These are phyloP conservation scores for Neoarius graeffei DNA, from an alignment of 2,113 vertebrate genomes.

Conservation along the genomic window DNA sequence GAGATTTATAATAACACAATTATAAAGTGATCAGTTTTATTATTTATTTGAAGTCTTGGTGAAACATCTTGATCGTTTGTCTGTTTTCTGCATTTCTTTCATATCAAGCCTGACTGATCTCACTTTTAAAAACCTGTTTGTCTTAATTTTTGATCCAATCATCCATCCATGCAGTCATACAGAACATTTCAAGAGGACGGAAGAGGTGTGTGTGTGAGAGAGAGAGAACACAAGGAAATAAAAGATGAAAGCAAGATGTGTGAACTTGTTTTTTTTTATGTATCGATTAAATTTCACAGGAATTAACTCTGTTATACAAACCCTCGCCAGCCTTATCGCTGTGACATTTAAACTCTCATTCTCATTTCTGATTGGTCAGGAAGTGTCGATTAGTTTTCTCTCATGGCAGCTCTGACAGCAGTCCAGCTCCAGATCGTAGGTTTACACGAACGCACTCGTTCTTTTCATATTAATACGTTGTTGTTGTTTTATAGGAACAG, in stretches of 20 bases:
- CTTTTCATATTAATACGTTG: background rate
- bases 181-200: background rate
- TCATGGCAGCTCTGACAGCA: background rate
- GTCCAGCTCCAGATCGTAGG: background rate
- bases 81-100: background rate
- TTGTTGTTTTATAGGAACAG: background rate
- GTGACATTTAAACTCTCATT: background rate
- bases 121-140: background rate
- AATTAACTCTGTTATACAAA: background rate
- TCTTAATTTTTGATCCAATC: background rate
- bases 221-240: conserved; percentile 25
- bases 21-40: background rate
- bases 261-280: background rate
- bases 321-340: background rate
- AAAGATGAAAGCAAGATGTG: background rate
- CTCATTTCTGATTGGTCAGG: background rate
- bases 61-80: no score
- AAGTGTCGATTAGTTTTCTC: background rate
- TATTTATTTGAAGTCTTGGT: background rate
- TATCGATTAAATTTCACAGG: background rate
- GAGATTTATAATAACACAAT: background rate
- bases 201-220: background rate
- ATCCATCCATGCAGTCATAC: background rate
- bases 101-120: background rate
- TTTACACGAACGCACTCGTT: background rate